These are phyloP conservation scores for Neotoxoptera formosana DNA, from an alignment of 1,140 invertebrate genomes.

Conservation along the genomic window DNA sequence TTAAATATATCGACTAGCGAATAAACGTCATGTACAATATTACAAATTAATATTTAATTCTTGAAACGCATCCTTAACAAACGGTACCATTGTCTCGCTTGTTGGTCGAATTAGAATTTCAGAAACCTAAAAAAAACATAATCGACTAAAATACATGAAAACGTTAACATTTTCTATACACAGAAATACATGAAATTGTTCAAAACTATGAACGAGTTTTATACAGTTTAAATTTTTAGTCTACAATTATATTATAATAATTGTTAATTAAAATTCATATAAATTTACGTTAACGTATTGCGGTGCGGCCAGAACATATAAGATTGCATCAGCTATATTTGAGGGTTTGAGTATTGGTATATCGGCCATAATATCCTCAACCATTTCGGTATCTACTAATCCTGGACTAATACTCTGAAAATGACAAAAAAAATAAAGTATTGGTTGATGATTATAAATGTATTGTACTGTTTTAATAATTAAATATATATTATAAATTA, in stretches of 20 bases:
- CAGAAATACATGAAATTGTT: not conserved
- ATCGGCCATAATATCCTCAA: not conserved
- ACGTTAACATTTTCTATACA: not conserved
- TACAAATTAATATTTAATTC: constrained; percentile 3
- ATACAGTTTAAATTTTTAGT: not conserved
- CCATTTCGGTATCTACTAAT: constrained; percentile 23
- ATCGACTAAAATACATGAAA: not conserved
- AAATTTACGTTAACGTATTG: not conserved
- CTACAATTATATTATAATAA: not conserved
- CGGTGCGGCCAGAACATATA: not conserved
- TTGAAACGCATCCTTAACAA: not conserved
- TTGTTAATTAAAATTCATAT: not conserved
- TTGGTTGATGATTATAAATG: not conserved
- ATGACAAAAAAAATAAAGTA: not conserved
- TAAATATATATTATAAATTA: too few species aligned
- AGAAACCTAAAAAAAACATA: not conserved
- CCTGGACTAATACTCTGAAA: constrained; percentile 26
- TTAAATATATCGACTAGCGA: not conserved
- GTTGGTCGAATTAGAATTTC: not conserved
- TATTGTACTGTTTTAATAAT: not conserved
- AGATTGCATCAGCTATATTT: constrained; percentile 5
- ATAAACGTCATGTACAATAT: not conserved
- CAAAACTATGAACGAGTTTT: not conserved
- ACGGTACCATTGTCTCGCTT: not conserved
- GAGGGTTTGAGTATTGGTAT: not conserved